Evolutionary conservation across 23 tunicate species (phyloP).

Genomic region (Diplosoma virens): DNA sequence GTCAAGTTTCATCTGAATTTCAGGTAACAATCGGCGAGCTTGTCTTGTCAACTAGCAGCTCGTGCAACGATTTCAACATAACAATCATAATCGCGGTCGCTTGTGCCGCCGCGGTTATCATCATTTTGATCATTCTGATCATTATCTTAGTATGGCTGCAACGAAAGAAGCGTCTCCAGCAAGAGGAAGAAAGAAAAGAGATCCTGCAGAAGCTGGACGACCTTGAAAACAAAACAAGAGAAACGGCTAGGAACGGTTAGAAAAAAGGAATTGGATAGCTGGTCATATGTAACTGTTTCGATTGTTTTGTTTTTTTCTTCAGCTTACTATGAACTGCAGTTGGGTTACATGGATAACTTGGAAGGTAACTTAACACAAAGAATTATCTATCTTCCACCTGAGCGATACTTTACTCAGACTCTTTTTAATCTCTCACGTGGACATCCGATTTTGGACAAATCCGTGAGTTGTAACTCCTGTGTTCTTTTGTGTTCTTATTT

Average conservation of each 20-base stretch:
- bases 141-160: slow-evolving; percentile 10
- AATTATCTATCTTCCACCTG: slow-evolving; percentile 64
- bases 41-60: neutral
- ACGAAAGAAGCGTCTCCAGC: slow-evolving; percentile 35
- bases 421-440: slow-evolving; percentile 62
- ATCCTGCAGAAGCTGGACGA: slow-evolving; percentile 66
- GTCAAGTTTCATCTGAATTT: too few relatives aligned
- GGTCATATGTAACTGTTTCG: neutral
- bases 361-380: slow-evolving; percentile 64
- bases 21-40: too few relatives aligned
- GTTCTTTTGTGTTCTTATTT: too few relatives aligned
- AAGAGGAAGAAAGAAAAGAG: slow-evolving; percentile 41
- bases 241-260: slow-evolving; percentile 84
- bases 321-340: slow-evolving; percentile 88
- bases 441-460: slow-evolving; percentile 48
- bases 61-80: neutral
- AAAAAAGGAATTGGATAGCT: neutral
- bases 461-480: slow-evolving; percentile 30
- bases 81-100: neutral
- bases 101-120: slow-evolving; percentile 18
- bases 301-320: slow-evolving; percentile 12
- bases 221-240: slow-evolving; percentile 90
- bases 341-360: slow-evolving; percentile 84
- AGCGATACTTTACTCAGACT: slow-evolving; percentile 62
- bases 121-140: slow-evolving; percentile 39